Base-by-base conservation (phyloP, 2,888 invertebrate species). In the Omphaloscelis lunosa region DNA sequence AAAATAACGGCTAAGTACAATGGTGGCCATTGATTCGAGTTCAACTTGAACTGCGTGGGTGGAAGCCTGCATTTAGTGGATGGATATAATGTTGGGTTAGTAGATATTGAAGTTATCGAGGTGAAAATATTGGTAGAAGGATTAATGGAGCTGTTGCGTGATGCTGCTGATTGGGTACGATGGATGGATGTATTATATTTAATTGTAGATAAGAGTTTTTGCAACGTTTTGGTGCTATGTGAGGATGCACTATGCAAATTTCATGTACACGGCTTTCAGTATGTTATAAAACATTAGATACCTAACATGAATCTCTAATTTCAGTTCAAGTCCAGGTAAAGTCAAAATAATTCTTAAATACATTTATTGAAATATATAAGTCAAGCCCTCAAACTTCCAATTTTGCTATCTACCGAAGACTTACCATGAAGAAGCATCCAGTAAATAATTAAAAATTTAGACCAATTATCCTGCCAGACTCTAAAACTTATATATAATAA, bases 1-100 rank as follows among this genome's bases (percentile, higher is more conserved):
- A 61, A 61, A 45, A 75, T 85, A 87, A 82, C 84, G 76, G 81
- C 81, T 73, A 82, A 82, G 81, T 83, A 91, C 92, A 93, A 93
- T 90, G 87, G 88, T 86, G 77, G 86, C 88, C 89, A 90, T 91
- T 93, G 91, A 91, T 93, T 90, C 83, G 90, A 90, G 89, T 86
- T 89, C 88, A 87, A 88, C 86, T 89, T 86, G 84, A 89, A 76
- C 76, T 83, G 92, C 90, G 93, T 92, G 92, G 92, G 90, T 87
- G 77, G 90, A 89, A 90, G 88, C 90, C 88, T 89, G 90, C 87
- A 82, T 75, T 75, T 72, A 82, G 62, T 79, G 63, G 68, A 61
- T 82, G 79, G 59, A 65, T 75, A 78, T 86, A 79, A 79, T 79
- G 75, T 77, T 79, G 70, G 79, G 78, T 75, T 82, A 41, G 68